Base-by-base conservation (phyloP, 2,113 vertebrate species). In the Calonectris borealis region DNA sequence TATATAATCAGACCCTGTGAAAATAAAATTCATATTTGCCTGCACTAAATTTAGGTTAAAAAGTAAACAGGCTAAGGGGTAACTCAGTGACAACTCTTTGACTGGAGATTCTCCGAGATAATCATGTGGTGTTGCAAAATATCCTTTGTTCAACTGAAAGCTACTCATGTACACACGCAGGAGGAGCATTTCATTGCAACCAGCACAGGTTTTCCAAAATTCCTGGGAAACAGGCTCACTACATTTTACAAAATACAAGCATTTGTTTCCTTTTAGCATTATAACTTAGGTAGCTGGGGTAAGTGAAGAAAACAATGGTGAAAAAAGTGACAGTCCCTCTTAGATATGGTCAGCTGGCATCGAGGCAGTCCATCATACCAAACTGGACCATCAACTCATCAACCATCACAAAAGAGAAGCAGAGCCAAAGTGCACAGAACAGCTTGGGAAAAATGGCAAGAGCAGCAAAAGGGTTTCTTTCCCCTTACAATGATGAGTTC, bases 111-210 rank as follows among this genome's bases (percentile, higher is more conserved):
- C 25, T 57, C 78, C 3, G 16, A 91, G 69, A 66, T 66, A 83
- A 42, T 7, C 10, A 46, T 1, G 4, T 20, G 29, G 25, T 48
- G 10, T 31, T 90, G 42, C 36, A 78, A 77, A 81, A 70, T 36
- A 66, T 5, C 64, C n/a, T 86, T 54, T 54, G 38, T 62, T 75
- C 51, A 84, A 13, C n/a, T 36, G 68, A 60, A 65, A 85, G 36
- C 21, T 48, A 52, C 36, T 69, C 44, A 6, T 0, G 2, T 22
- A 54, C 36, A 31, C 52, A 40, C 1, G 3, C 7, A 15, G 34
- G 16, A 88, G 5, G 20, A 86, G 32, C 13, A 57, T 52, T 80
- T 55, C 21, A 38, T 13, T 27, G 40, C 54, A 95, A 18, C 21
- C 36, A 89, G 36, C 51, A 58, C 24, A 66, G 31, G 54, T 54